These are phyloP conservation scores for Neosalanx taihuensis DNA, from an alignment of 2,797 vertebrate genomes.

Conservation along the genomic window DNA sequence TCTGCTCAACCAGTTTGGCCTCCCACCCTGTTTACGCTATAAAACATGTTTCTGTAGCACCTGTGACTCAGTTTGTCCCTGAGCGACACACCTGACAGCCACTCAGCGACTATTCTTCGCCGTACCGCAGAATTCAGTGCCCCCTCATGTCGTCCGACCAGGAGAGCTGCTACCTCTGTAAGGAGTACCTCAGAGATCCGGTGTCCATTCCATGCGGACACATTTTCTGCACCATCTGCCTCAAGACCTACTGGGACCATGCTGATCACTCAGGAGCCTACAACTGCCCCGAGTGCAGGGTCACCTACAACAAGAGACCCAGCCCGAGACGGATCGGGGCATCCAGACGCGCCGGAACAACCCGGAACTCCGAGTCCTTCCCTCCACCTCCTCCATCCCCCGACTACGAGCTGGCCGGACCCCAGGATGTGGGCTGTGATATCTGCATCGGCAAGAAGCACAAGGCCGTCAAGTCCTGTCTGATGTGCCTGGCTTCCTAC, in stretches of 20 bases:
- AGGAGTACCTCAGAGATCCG: slow-evolving; percentile 74
- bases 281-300: slow-evolving; percentile 73
- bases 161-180: slow-evolving; percentile 75
- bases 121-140: slow-evolving; percentile 4
- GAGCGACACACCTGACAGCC: slow-evolving; percentile 31
- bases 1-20: slow-evolving; percentile 82
- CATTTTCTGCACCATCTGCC: slow-evolving; percentile 74
- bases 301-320: slow-evolving; percentile 77
- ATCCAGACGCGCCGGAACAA: slow-evolving; percentile 52
- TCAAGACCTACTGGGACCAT: slow-evolving; percentile 82
- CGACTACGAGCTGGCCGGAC: slow-evolving; percentile 77
- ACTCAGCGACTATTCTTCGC: slow-evolving; percentile 1
- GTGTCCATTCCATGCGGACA: slow-evolving; percentile 81
- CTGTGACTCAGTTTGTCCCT: slow-evolving; percentile 65
- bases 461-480: slow-evolving; percentile 90
- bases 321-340: slow-evolving; percentile 64
- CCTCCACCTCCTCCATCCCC: slow-evolving; percentile 74
- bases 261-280: slow-evolving; percentile 70
- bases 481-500: slow-evolving; percentile 96
- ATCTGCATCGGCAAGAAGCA: slow-evolving; percentile 95
- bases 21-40: slow-evolving; percentile 76
- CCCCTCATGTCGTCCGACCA: slow-evolving; percentile 68
- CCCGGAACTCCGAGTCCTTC: slow-evolving; percentile 47
- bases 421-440: slow-evolving; percentile 91
- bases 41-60: slow-evolving; percentile 57